Evolutionary conservation across 2,797 vertebrate genomes (phyloP), one percentile per base, ranked within the genome.

Genomic region (Epinephelus awoara): DNA sequence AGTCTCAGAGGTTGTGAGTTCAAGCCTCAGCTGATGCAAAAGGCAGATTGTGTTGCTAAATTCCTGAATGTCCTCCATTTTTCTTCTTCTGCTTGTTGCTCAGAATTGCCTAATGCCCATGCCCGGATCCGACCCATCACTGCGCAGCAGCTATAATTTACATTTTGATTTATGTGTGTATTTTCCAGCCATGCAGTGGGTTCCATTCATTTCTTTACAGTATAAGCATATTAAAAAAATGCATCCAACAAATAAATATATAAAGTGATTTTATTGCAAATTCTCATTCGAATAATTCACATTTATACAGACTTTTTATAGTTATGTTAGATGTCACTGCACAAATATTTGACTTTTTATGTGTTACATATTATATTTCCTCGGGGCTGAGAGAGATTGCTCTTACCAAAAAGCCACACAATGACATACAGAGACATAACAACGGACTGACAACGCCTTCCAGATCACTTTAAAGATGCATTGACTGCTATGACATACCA

Each of bases 191-290:
- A 29, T 29, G 27, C 27, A 29, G 27, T 29, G 27, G 1, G 27
- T 29, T 6, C 5, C 27, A 29, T 29, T 29, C 5, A 29, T 34
- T 34, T 34, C 34, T 34, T 34, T 34, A 34, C 34, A 8, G 34
- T 8, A 34, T 34, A 6, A 46, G 44, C 4, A 15, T 5, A 18
- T 47, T 6, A 1, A 17, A 47, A 47, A 17, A 17, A 64, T 25
- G 25, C 21, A 77, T 3, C 5, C 19, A 6, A 6, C 6, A 68
- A 47, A 55, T 67, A 69, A 72, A 75, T 78, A 75, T 63, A 34
- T 62, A 79, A 82, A 76, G 63, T 44, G 49, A 47, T 61, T 82
- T 82, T 79, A 82, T 79, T 76, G 73, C 44, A 85, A 79, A 56
- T 64, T 77, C 12, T 79, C 27, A 75, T 67, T 65, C 29, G 59